Base-by-base conservation (phyloP, 1,140 invertebrate genomes). In the Lordiphosa collinella region DNA sequence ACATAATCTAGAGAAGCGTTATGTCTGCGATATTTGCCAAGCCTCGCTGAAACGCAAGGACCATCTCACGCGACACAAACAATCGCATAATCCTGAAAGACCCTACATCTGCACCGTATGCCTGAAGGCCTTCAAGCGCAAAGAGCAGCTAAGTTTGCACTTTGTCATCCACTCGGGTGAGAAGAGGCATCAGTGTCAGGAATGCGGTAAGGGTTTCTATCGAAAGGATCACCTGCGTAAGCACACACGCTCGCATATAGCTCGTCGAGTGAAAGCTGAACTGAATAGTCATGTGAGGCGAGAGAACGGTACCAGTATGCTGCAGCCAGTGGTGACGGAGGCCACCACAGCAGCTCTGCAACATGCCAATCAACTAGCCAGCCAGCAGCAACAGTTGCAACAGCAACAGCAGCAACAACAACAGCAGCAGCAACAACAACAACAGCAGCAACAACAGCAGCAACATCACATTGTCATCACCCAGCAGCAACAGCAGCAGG, bases 111-210 rank as follows among this genome's bases (percentile, higher is more conserved):
- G 95, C 89, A 94, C 93, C 8, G 93, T 95, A 11, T 96, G 95
- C 82, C 90, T 95, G 29, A 96, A 96, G 86, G 94, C 94, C 2
- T 96, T 96, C 89, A 96, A 96, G 78, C 91, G 95, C 41, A 96
- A 95, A 90, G 95, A 96, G 88, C 95, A 96, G 65, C 90, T 96
- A 3, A 95, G 94, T 0, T 88, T 95, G 64, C 95, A 96, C 90
- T 95, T 95, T 88, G 94, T 96, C 36, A 95, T 96, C 71, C 95
- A 96, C 87, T 95, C 94, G 0, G 95, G 94, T 1, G 95, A 96
- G 85, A 97, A 97, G 85, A 90, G 94, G 25, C 95, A 96, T 73
- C 91, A 96, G 5, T 96, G 95, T 88, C 93, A 93, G 22, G 95
- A 96, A 72, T 96, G 95, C 73, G 94, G 95, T 37, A 96, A 96